Evolutionary conservation across 2,888 invertebrate species (phyloP).

Genomic region (Homarus gammarus): DNA sequence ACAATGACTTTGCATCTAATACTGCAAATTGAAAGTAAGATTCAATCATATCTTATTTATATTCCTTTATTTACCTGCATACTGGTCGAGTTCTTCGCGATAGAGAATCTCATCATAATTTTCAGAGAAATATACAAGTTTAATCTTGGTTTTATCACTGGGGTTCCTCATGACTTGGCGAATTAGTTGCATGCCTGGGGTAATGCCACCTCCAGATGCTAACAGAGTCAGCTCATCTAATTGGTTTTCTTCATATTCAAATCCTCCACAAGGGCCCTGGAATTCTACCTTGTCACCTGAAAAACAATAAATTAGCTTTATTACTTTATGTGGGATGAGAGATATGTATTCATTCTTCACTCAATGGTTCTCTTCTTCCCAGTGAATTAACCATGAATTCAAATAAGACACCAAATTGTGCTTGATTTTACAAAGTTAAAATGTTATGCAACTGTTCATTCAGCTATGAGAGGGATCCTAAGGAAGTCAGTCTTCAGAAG

Average conservation of each 20-base stretch:
- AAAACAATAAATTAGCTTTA: background rate
- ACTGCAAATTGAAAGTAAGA: too few relatives aligned
- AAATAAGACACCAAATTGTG: too few relatives aligned
- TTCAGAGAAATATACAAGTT: constrained; percentile 73
- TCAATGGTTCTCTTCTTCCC: too few relatives aligned
- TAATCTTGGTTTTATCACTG: constrained; percentile 69
- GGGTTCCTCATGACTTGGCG: constrained; percentile 66
- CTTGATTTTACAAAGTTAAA: too few relatives aligned
- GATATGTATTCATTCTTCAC: too few relatives aligned
- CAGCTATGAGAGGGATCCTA: too few relatives aligned
- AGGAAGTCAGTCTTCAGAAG: too few relatives aligned
- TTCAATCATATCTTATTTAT: too few relatives aligned
- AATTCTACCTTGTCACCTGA: constrained; percentile 73
- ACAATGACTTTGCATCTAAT: too few relatives aligned
- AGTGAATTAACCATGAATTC: too few relatives aligned
- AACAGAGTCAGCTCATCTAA: constrained; percentile 74
- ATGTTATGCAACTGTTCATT: too few relatives aligned
- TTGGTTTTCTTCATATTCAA: constrained; percentile 72
- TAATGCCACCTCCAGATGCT: constrained; percentile 75
- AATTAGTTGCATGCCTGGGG: constrained; percentile 76
- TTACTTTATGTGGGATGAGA: too few relatives aligned
- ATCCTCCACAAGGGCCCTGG: constrained; percentile 76
- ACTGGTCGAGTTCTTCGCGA: constrained; percentile 73
- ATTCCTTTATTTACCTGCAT: constrained; percentile 50
- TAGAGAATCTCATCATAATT: constrained; percentile 73